Evolutionary conservation across 2,888 invertebrate species (phyloP).

Genomic region (Apamea epomidion): DNA sequence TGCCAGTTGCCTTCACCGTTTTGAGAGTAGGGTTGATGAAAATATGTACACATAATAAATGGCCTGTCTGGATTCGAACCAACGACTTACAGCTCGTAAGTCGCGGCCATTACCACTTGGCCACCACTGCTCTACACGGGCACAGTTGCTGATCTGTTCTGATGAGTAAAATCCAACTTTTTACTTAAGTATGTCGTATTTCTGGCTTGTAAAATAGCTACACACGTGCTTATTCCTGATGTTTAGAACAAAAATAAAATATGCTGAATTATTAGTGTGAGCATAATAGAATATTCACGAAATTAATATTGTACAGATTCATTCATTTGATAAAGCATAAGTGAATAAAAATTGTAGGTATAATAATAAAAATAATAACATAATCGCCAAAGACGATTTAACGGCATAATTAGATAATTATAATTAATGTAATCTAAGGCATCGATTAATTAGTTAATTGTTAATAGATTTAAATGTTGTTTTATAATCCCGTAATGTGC

Average conservation of each 20-base stretch:
- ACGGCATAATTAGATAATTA: conserved; percentile 29
- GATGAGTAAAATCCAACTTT: background rate
- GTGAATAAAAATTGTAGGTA: conserved; percentile 19
- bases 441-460: conserved; percentile 40
- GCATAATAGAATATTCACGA: background rate
- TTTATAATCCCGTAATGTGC: conserved; percentile 72
- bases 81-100: background rate
- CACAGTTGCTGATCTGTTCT: background rate
- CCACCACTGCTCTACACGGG: background rate
- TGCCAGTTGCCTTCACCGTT: background rate
- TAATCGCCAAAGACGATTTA: conserved; percentile 52
- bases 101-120: background rate
- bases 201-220: conserved; percentile 18
- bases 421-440: conserved; percentile 22
- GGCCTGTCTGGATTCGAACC: background rate
- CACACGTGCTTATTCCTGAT: background rate
- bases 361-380: background rate
- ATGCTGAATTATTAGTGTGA: background rate
- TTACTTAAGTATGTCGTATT: background rate
- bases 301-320: conserved; percentile 21
- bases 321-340: background rate
- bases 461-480: conserved; percentile 62
- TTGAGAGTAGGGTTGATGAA: background rate
- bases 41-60: background rate
- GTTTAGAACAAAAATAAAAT: background rate